Percentiles rank a stretch among this genome's conserved stretches.
These are phyloP conservation scores for Aurelia sp. DNA, from an alignment of 30 jellyfish, hydroid and myxozoan genomes.

Conservation along the genomic window DNA sequence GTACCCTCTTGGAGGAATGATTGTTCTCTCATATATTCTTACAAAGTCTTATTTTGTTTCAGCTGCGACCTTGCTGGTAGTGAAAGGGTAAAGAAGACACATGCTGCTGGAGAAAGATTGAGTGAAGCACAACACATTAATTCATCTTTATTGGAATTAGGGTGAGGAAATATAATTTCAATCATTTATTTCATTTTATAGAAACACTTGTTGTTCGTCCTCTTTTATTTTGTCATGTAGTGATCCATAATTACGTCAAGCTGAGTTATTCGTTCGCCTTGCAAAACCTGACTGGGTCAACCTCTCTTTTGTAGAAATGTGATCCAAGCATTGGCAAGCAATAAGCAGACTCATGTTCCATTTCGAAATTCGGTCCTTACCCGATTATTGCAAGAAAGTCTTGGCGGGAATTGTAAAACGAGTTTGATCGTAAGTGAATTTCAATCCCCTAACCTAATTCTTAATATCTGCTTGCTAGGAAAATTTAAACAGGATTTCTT, in stretches of 20 bases:
- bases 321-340: constrained; percentile 96
- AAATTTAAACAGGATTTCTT: no score
- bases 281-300: no score
- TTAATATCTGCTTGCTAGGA: no score
- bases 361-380: constrained; percentile 97
- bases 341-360: constrained; percentile 83
- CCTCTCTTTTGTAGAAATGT: constrained; percentile 75
- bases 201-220: no score
- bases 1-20: no score
- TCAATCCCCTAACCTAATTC: not conserved
- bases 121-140: constrained; percentile 97
- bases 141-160: constrained; percentile 95
- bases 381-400: constrained; percentile 96
- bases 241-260: not conserved
- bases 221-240: no score
- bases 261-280: no score
- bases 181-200: no score
- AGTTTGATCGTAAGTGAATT: constrained; percentile 79
- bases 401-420: constrained; percentile 99
- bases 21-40: no score
- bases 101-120: constrained; percentile 93
- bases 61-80: constrained; percentile 99
- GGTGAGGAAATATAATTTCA: constrained; percentile 41
- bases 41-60: not conserved
- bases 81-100: constrained; percentile 94